These are phyloP conservation scores for Tamias sibiricus DNA, from an alignment of 2,113 vertebrate genomes.

Conservation along the genomic window DNA sequence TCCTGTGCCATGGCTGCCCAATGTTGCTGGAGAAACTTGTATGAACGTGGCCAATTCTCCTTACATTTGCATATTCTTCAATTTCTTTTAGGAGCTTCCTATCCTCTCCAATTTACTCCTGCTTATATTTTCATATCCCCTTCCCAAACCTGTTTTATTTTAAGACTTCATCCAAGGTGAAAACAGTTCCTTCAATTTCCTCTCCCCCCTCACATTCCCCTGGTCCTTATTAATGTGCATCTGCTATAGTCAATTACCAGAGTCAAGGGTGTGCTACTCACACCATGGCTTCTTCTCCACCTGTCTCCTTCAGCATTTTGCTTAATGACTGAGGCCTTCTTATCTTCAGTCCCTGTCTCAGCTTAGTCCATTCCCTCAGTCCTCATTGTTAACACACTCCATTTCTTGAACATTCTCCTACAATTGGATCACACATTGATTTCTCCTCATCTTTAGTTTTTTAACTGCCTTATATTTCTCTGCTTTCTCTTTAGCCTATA, in stretches of 20 bases:
- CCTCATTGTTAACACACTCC: not conserved
- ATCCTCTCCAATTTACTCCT: not conserved
- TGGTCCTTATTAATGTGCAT: not conserved
- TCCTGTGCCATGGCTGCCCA: fast-evolving
- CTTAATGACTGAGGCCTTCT: not conserved
- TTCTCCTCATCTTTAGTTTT: not conserved
- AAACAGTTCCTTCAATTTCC: not conserved
- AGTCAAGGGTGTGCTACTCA: not conserved
- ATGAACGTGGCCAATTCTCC: not conserved
- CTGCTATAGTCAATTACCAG: not conserved
- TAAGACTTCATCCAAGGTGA: not conserved
- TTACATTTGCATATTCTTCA: not conserved
- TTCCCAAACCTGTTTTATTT: not conserved
- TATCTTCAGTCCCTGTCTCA: not conserved
- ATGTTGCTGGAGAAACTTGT: not conserved
- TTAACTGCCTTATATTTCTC: not conserved
- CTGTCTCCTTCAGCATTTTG: not conserved
- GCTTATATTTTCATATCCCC: not conserved
- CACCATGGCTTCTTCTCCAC: fast-evolving
- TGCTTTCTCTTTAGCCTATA: not conserved
- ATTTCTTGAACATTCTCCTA: not conserved
- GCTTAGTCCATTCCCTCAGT: not conserved
- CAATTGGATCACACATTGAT: not conserved
- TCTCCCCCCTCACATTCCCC: not conserved
- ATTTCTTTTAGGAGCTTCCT: not conserved